Evolutionary conservation across 2,888 invertebrate genomes (phyloP), one percentile per base, ranked within the genome.

Genomic region (Torymus auratus): DNA sequence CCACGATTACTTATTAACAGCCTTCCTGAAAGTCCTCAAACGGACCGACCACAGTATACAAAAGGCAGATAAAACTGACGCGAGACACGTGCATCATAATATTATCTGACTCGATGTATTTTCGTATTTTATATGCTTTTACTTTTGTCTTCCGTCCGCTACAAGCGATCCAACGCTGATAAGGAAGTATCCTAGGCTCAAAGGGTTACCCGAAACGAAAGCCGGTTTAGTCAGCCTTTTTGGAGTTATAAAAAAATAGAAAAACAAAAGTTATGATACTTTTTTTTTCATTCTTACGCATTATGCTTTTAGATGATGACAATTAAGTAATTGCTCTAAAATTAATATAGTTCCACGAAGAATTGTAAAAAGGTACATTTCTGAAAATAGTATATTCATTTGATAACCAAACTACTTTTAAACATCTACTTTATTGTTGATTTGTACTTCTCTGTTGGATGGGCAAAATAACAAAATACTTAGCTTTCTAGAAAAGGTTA

Each of bases 141-240:
- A 64, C 70, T 78, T 68, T 75, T 55, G 67, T 78, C 70, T 67
- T 68, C 53, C 58, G 15, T 83, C 84, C 83, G 81, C 84, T 83
- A 85, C 84, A 82, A 85, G 84, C 82, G 86, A 86, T 85, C 80
- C 85, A 84, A 85, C 86, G 85, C 86, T 85, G 86, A 86, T 86
- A 85, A 85, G 55, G n/a, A 17, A 41, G 58, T 60, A 78, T 74
- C 82, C 82, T 82, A 84, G 84, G 83, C 84, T 83, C 84, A 83
- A 78, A 82, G 80, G 78, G 69, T 69, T 64, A 73, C 72, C 82
- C 82, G 82, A 82, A 72, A 65, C n/a, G 58, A 12, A 20, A 69
- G 78, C 78, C 78, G 74, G 78, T 81, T 78, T 65, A 20, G 58
- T 12, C 23, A 13, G 0, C 13, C 3, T 17, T 75, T 53, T 3